phyloP scores from a whole-genome alignment of 2,113 vertebrate species.

The Atractosteus spatula region DNA sequence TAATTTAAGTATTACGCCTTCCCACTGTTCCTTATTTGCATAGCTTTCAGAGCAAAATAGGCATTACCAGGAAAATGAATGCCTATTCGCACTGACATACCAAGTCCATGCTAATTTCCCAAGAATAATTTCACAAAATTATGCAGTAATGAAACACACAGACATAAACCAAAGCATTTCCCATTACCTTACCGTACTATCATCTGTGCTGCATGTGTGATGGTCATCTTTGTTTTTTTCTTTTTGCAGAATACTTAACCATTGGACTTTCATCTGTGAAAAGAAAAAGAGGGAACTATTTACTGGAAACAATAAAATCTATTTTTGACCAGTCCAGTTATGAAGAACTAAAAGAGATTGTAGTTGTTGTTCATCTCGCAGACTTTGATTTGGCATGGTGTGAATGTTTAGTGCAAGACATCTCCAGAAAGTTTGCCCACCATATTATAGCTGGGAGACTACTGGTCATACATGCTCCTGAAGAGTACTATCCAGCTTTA shows the following conservation, averaged over 20 bases:
- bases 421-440: constrained; percentile 92
- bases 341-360: constrained; percentile 92
- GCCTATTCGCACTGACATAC: no score
- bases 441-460: constrained; percentile 93
- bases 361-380: constrained; percentile 90
- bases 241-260: constrained; percentile 83
- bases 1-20: no score
- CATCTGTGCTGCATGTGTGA: no score
- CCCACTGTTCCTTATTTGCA: no score
- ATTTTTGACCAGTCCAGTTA: constrained; percentile 97
- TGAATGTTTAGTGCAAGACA: constrained; percentile 86
- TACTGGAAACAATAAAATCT: constrained; percentile 93
- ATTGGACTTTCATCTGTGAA: constrained; percentile 94
- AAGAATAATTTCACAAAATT: no score
- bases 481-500: constrained; percentile 88
- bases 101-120: no score
- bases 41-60: no score
- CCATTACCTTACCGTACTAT: no score
- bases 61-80: no score
- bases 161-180: no score
- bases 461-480: constrained; percentile 90
- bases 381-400: constrained; percentile 92
- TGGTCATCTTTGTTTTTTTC: constrained; percentile 7
- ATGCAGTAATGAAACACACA: no score
- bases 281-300: constrained; percentile 90